Evolutionary conservation across 2,797 vertebrate genomes (phyloP).

Genomic region (Pangasius larnaudii): DNA sequence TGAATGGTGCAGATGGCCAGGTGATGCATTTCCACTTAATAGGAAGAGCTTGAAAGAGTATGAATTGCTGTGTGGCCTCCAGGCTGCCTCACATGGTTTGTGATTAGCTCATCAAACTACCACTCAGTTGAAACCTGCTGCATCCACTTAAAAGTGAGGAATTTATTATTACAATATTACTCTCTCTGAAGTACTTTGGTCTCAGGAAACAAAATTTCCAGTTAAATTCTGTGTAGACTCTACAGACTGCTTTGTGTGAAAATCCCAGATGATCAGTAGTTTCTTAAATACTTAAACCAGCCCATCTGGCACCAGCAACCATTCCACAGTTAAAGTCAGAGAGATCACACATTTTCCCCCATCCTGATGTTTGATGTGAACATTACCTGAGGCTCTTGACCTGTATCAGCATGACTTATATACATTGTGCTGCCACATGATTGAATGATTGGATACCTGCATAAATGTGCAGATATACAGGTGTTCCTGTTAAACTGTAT

Average conservation of each 20-base stretch:
- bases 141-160: slow-evolving; percentile 36
- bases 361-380: neutral
- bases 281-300: neutral
- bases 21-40: slow-evolving; percentile 41
- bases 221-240: neutral
- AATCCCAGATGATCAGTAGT: neutral
- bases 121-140: slow-evolving; percentile 31
- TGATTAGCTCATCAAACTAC: slow-evolving; percentile 48
- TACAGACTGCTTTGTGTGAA: neutral
- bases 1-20: slow-evolving; percentile 49
- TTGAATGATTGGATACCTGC: neutral
- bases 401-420: neutral
- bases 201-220: neutral
- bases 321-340: neutral
- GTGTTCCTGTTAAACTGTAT: neutral
- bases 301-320: neutral
- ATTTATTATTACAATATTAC: neutral
- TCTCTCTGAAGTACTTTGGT: neutral
- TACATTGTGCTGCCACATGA: neutral
- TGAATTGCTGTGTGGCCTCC: slow-evolving; percentile 47
- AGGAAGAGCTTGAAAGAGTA: slow-evolving; percentile 26
- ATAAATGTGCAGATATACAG: neutral
- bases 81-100: slow-evolving; percentile 38
- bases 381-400: neutral
- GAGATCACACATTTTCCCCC: neutral